These are phyloP conservation scores for Triplophysa bombifrons DNA, from an alignment of 2,797 vertebrate genomes.

Conservation along the genomic window DNA sequence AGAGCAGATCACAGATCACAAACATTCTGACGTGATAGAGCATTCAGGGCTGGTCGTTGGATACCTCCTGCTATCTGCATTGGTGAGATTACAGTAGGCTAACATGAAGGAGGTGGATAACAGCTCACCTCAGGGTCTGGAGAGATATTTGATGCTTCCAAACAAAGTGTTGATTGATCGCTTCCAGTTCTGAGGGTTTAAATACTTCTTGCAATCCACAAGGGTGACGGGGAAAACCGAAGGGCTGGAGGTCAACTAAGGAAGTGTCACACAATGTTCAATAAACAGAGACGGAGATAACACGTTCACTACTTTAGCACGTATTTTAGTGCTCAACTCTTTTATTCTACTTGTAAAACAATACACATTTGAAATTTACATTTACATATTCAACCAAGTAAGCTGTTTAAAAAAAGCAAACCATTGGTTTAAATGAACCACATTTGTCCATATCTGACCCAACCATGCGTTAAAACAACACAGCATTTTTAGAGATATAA, in stretches of 20 bases:
- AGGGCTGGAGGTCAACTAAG: constrained; percentile 8
- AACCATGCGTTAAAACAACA: no score
- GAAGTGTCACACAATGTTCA: constrained; percentile 18
- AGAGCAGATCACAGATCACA: constrained; percentile 60
- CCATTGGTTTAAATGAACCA: no score
- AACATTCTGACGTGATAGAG: constrained; percentile 72
- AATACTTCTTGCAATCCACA: constrained; percentile 12
- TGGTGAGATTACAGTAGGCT: constrained; percentile 33
- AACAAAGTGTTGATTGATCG: constrained; percentile 44
- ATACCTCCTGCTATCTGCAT: constrained; percentile 33
- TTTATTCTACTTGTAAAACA: no score
- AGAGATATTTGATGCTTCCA: constrained; percentile 27
- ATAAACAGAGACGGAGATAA: background rate
- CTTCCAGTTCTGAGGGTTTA: constrained; percentile 40
- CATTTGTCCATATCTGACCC: no score
- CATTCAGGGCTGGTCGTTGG: constrained; percentile 51
- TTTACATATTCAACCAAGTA: no score
- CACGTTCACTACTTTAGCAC: background rate
- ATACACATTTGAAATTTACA: no score
- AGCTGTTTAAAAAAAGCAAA: no score
- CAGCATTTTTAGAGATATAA: no score
- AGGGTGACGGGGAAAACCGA: constrained; percentile 19
- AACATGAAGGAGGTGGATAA: constrained; percentile 30
- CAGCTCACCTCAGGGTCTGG: constrained; percentile 42
- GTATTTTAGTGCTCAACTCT: background rate